Evolutionary conservation across 92 coral and sea anemone genomes (phyloP), one percentile per base, ranked within the genome.

Genomic region (Porites rus): DNA sequence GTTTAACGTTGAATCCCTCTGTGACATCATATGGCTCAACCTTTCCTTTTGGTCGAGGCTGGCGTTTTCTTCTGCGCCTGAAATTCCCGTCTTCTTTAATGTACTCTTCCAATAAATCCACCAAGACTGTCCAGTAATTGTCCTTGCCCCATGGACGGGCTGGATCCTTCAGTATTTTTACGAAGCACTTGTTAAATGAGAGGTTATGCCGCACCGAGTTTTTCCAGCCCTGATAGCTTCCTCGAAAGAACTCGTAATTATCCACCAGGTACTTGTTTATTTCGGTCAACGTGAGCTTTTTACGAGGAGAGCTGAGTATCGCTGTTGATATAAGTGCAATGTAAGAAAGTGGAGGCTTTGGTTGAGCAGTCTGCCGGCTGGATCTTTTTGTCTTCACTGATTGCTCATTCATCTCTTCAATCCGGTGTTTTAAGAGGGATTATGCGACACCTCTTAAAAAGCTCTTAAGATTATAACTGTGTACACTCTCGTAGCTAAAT

Each of bases 121-220:
- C 61, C 60, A 77, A 50, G 4, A 97, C 98, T 19, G 99, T 96
- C 99, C 99, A 97, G 90, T 95, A 93, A 62, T 97, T 97, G 79
- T 97, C 99, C 75, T 97, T 97, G 10, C 99, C 99, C 99, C 99
- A 97, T 21, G 99, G 99, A 14, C 99, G 94, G 58, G 98, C 90
- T 9, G 99, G 98, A 89, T 97, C 99, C 25, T 94, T 95, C 25
- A 97, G 92, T 24, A 97, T 91, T 88, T 97, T 97, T 56, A 96
- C 98, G 69, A 97, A 97, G 73, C 99, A 97, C 79, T 97, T 97
- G 88, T 97, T 97, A 61, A 95, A 97, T 46, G 99, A 97, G 70
- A 97, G 89, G 82, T 97, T 97, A 81, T 97, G 99, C n/a, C 99
- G 93, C 17, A 97, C 99, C 14, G 99, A 97, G 88, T 97, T 97